A percentile compares a stretch with the other conserved stretches of the same genome.
Evolutionary conservation across 2,797 vertebrate genomes (phyloP).

Genomic region (Chromobotia macracanthus): DNA sequence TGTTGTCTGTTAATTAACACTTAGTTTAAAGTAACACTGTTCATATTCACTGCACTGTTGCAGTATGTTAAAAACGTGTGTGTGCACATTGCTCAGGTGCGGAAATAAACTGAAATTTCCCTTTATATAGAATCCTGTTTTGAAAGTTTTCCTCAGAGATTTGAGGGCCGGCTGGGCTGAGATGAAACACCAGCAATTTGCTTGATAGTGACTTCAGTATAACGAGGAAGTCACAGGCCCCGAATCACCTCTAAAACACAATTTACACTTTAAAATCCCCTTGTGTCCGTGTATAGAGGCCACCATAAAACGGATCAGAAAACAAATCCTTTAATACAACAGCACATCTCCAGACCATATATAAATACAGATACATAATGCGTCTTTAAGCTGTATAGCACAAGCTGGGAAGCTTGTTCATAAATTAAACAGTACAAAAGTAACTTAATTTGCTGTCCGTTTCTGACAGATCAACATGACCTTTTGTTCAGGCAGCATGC

Average conservation of each 20-base stretch:
- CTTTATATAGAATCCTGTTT: slow-evolving; percentile 30
- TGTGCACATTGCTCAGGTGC: neutral
- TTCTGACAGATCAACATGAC: slow-evolving; percentile 24
- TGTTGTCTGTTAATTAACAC: neutral
- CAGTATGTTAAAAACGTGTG: neutral
- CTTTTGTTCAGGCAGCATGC: slow-evolving; percentile 30
- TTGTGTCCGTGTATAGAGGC: neutral
- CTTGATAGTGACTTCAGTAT: slow-evolving; percentile 34
- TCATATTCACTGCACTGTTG: neutral
- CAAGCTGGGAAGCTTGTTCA: neutral
- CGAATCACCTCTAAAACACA: slow-evolving; percentile 40
- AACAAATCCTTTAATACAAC: slow-evolving; percentile 21
- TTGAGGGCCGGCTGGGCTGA: slow-evolving; percentile 6
- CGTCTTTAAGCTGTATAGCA: neutral
- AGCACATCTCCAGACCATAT: neutral
- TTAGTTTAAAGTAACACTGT: slow-evolving; percentile 10
- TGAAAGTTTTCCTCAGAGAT: slow-evolving; percentile 22
- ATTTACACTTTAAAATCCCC: slow-evolving; percentile 44
- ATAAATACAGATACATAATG: neutral
- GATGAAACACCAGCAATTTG: slow-evolving; percentile 36
- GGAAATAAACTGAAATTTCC: neutral
- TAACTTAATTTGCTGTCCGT: neutral
- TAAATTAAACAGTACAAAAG: neutral
- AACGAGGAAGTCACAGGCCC: slow-evolving; percentile 29
- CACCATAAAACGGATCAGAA: slow-evolving; percentile 12